A percentile compares a stretch with the other conserved stretches of the same genome.
Evolutionary conservation across 2,797 vertebrate genomes (phyloP).

Genomic region (Adrianichthys oophorus): DNA sequence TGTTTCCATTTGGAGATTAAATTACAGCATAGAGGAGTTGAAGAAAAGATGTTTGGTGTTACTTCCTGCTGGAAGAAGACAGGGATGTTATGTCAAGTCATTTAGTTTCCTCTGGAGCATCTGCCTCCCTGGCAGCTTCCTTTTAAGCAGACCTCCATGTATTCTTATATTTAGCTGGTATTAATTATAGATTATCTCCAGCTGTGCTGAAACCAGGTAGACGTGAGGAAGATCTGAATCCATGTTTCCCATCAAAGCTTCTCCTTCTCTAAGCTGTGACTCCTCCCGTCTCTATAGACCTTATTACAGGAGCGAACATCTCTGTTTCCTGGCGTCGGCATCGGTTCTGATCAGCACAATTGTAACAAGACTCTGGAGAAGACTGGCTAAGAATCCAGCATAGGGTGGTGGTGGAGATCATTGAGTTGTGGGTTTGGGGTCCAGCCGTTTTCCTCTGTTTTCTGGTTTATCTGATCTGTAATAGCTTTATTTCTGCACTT

Average conservation of each 20-base stretch:
- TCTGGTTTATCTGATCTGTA: conserved; percentile 16
- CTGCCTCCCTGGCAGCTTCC: not conserved
- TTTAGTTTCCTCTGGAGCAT: conserved; percentile 6
- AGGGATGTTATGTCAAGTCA: not conserved
- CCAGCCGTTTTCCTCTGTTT: not conserved
- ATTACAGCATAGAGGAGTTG: too few relatives aligned
- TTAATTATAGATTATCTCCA: conserved; percentile 40
- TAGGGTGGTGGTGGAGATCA: not conserved
- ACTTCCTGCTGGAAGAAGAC: not conserved
- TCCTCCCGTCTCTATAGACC: conserved; percentile 36
- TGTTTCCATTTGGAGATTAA: too few relatives aligned
- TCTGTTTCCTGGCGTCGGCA: conserved; percentile 31
- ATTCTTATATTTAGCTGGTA: conserved; percentile 31
- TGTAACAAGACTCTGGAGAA: conserved; percentile 64
- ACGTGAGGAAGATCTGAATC: conserved; percentile 22
- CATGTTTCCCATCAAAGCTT: conserved; percentile 16
- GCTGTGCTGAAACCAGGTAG: conserved; percentile 17
- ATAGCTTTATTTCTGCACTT: conserved; percentile 43
- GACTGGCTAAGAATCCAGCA: conserved; percentile 18
- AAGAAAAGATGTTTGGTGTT: not conserved
- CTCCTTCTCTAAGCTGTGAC: conserved; percentile 46
- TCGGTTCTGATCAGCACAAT: conserved; percentile 25
- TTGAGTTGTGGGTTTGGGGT: not conserved
- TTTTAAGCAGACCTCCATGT: conserved; percentile 3
- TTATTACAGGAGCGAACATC: conserved; percentile 53